Evolutionary conservation across 2,888 invertebrate species (phyloP).

Genomic region (Reticulitermes lucifugus): DNA sequence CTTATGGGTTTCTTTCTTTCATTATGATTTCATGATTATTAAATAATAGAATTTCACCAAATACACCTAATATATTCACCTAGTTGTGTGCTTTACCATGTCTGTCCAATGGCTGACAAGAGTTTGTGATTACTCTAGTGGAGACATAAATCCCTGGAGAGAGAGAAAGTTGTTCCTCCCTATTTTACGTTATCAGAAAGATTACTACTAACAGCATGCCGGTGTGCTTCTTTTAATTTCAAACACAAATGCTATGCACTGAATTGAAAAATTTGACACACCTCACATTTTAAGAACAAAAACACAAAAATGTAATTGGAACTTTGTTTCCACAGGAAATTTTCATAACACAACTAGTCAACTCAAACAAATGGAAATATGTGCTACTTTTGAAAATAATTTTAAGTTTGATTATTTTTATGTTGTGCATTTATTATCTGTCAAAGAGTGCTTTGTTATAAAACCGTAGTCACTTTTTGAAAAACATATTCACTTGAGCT

Average conservation of each 20-base stretch:
- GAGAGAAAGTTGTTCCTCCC: not conserved
- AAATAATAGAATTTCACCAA: constrained; percentile 49
- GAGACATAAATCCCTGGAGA: constrained; percentile 10
- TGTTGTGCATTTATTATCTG: not conserved
- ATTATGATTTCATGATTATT: constrained; percentile 47
- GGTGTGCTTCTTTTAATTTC: constrained; percentile 27
- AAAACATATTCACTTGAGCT: not conserved
- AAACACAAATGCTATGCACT: not conserved
- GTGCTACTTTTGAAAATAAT: not conserved
- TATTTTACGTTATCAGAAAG: constrained; percentile 3
- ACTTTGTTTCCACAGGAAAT: not conserved
- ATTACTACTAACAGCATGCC: constrained; percentile 43
- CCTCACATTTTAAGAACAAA: not conserved
- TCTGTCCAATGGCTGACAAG: constrained; percentile 24
- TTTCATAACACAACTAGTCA: not conserved
- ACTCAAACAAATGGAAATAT: not conserved
- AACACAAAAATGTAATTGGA: not conserved
- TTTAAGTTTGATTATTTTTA: not conserved
- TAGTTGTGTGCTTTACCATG: constrained; percentile 49
- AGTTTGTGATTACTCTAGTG: constrained; percentile 19
- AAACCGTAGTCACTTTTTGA: not conserved
- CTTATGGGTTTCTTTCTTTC: constrained; percentile 51
- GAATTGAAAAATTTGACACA: not conserved
- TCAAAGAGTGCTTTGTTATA: not conserved
- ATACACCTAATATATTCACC: constrained; percentile 50